Evolutionary conservation across 2,113 vertebrate genomes (phyloP).

Genomic region (Pteropus alecto): DNA sequence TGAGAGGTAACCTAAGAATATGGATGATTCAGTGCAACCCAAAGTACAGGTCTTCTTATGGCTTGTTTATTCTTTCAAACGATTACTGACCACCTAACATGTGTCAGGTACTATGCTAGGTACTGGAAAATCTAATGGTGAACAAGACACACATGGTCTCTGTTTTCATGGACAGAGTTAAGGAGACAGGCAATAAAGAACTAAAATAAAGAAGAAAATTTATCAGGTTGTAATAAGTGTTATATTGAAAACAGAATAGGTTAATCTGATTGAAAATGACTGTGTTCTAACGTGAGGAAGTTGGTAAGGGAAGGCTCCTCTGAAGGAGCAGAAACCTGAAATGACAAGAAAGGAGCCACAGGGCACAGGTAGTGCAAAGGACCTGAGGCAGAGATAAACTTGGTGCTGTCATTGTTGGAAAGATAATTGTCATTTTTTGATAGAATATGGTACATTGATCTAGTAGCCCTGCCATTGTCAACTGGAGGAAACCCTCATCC

Average conservation of each 20-base stretch:
- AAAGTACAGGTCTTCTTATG: not conserved
- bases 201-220: not conserved
- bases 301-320: not conserved
- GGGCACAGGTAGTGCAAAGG: not conserved
- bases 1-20: not conserved
- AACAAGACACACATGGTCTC: not conserved
- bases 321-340: not conserved
- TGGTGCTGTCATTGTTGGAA: not conserved
- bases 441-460: not conserved
- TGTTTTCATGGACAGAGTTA: not conserved
- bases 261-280: not conserved
- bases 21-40: not conserved
- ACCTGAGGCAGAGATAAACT: not conserved
- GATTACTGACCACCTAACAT: not conserved
- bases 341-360: not conserved
- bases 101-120: not conserved
- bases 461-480: not conserved
- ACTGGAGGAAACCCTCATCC: not conserved
- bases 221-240: not conserved
- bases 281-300: not conserved
- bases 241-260: not conserved
- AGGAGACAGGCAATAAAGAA: not conserved
- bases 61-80: constrained; percentile 9
- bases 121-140: not conserved
- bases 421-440: not conserved